Base-by-base conservation (phyloP, 2,113 vertebrate species). In the Oryzias curvinotus region DNA sequence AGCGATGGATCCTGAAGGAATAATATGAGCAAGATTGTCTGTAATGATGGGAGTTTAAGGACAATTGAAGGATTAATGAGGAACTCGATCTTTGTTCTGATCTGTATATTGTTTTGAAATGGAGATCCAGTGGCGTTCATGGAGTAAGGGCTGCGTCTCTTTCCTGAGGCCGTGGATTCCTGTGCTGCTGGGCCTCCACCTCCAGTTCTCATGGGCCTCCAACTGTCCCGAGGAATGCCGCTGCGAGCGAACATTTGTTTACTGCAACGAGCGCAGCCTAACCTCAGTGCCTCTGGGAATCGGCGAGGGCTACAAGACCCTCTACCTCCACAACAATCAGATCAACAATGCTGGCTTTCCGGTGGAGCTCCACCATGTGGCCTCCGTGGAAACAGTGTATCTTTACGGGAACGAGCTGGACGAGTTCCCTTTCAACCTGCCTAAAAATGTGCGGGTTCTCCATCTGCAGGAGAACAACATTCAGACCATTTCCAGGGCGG, bases 241-340 rank as follows among this genome's bases (percentile, higher is more conserved):
- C 68, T 98, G 96, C 48, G 95, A 97, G 81, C 89, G 92, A 69
- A 95, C 94, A 82, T 97, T 95, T 89, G 94, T 98, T 87, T 98
- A 98, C 89, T 98, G 96, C 89, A 98, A 98, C 0, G 96, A 98
- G 76, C 88, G 96, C 90, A 94, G 94, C 88, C 91, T 98, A 93
- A 96, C 95, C 88, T 96, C 96, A 92, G 95, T 96, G 94, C 96
- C 96, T 93, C 91, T 94, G 91, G 95, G 95, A 86, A 94, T 97
- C 77, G 94, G 95, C 18, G 95, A 96, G 92, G 95, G 95, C 85
- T 95, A 95, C 82, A 95, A 93, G 71, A 94, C 95, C 57, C 95
- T 98, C 85, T 97, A 96, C 93, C 95, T 97, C 91, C 96, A 98
- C 85, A 97, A 98, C 90, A 98, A 98, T 94, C 94, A 95, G 93